phyloP scores from a whole-genome alignment of 2,797 vertebrate species.

The Amazonetta brasiliensis region DNA sequence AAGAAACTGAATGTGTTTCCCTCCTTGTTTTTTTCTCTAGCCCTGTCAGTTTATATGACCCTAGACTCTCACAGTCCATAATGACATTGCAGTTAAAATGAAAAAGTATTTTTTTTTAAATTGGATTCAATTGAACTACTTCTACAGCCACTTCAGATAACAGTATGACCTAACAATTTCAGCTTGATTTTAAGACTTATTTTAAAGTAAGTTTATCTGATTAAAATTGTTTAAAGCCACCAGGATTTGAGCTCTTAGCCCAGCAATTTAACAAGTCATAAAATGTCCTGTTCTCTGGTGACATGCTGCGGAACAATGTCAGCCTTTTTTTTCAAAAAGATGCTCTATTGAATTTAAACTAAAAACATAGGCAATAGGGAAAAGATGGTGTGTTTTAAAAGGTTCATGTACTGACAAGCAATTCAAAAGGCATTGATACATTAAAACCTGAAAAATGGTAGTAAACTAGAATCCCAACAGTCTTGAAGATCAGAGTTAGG shows the following conservation, averaged over 20 bases:
- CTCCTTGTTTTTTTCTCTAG: slow-evolving; percentile 15
- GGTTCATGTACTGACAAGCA: not conserved
- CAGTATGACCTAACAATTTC: slow-evolving; percentile 64
- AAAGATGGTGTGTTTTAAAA: not conserved
- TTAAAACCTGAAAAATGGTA: not conserved
- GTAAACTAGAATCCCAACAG: not conserved
- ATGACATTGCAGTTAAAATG: slow-evolving; percentile 60
- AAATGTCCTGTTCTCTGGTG: slow-evolving; percentile 34
- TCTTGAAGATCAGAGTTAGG: not conserved
- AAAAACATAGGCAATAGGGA: not conserved
- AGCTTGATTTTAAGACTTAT: slow-evolving; percentile 62
- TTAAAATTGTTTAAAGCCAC: slow-evolving; percentile 68
- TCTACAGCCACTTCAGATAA: slow-evolving; percentile 45
- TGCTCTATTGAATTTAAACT: not conserved
- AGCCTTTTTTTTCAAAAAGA: not conserved
- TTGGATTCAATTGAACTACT: slow-evolving; percentile 69
- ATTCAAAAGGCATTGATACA: not conserved
- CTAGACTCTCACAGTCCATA: slow-evolving; percentile 41
- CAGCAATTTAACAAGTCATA: slow-evolving; percentile 48
- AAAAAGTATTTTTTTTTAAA: slow-evolving; percentile 29
- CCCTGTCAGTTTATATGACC: slow-evolving; percentile 64
- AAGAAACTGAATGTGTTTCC: slow-evolving; percentile 63
- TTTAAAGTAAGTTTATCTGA: slow-evolving; percentile 58
- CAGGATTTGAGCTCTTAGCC: not conserved
- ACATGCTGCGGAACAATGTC: not conserved